Percentiles rank a stretch among this genome's conserved stretches.
phyloP scores from a whole-genome alignment of 2,888 invertebrate species.

The Spilosoma lubricipeda region DNA sequence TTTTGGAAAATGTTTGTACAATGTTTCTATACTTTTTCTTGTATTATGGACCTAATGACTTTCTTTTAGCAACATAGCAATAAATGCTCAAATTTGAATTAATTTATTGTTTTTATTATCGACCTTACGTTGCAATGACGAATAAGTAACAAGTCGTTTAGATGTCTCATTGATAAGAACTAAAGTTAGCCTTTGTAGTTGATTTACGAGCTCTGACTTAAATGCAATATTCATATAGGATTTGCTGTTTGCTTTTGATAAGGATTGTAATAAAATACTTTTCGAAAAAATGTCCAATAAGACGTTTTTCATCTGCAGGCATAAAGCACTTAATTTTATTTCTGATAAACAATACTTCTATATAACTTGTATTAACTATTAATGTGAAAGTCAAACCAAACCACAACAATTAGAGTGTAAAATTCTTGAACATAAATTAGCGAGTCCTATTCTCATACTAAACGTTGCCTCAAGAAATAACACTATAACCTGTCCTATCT shows the following conservation, averaged over 20 bases:
- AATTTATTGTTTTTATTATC: neutral
- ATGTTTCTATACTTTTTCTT: neutral
- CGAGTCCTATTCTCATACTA: constrained; percentile 60
- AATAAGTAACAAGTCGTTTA: neutral
- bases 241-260: neutral
- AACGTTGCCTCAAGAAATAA: constrained; percentile 66
- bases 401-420: constrained; percentile 61
- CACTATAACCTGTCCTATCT: constrained; percentile 60
- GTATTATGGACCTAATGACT: neutral
- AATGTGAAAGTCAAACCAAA: constrained; percentile 65
- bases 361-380: constrained; percentile 57
- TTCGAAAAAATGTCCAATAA: neutral
- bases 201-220: neutral
- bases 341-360: constrained; percentile 37
- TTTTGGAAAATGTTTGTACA: constrained; percentile 30
- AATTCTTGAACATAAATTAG: constrained; percentile 69
- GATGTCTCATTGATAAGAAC: neutral
- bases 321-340: constrained; percentile 2
- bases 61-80: neutral
- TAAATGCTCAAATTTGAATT: neutral
- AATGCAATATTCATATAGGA: neutral
- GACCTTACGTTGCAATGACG: no score
- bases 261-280: neutral
- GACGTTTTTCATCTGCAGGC: neutral
- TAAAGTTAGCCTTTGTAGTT: neutral